Base-by-base conservation (phyloP, 2,888 invertebrate genomes). In the Amphipyra tragopoginis region DNA sequence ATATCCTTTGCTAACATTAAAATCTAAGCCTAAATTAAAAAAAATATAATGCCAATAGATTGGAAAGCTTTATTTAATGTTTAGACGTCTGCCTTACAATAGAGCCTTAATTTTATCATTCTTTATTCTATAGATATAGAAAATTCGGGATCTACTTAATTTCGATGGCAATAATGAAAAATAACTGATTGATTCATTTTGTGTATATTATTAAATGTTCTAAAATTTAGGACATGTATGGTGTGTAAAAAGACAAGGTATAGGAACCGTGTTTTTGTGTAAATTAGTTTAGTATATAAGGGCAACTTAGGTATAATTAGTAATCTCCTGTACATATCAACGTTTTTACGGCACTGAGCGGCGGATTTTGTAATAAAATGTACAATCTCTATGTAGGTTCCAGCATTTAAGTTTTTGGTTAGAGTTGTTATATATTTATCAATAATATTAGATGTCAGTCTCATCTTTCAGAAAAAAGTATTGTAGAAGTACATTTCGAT, bases 251-350 rank as follows among this genome's bases (percentile, higher is more conserved):
- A 83, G 83, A 81, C 81, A 82, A 69, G 79, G 85, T 86, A 84
- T 83, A 58, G 81, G 82, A 84, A 86, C 85, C 84, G 84, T 80
- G 79, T 81, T 82, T 84, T 81, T 77, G 72, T 90, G 90, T 91
- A 91, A 79, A 84, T 82, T 90, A 88, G 84, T 33, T 26, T 89
- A 87, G 73, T 21, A 45, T 29, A 0, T 89, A 89, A 88, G 86
- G 59, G 75, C 81, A 84, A 71, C 65, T 69, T 86, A 86, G n/a
- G 82, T 72, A 75, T 86, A 82, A 77, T 62, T 75, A 58, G 61
- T 82, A 84, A 83, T 80, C 73, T 86, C 83, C 81, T 93, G 93
- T 93, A 93, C 93, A 93, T 93, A 93, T 93, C 93, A 93, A 84
- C n/a, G 85, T 88, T 92, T 83, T 87, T 92, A 86, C 72, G 77